Percentiles rank a stretch among this genome's conserved stretches.
Evolutionary conservation across 2,113 vertebrate species (phyloP).

Genomic region (Nannobrachium achirus): DNA sequence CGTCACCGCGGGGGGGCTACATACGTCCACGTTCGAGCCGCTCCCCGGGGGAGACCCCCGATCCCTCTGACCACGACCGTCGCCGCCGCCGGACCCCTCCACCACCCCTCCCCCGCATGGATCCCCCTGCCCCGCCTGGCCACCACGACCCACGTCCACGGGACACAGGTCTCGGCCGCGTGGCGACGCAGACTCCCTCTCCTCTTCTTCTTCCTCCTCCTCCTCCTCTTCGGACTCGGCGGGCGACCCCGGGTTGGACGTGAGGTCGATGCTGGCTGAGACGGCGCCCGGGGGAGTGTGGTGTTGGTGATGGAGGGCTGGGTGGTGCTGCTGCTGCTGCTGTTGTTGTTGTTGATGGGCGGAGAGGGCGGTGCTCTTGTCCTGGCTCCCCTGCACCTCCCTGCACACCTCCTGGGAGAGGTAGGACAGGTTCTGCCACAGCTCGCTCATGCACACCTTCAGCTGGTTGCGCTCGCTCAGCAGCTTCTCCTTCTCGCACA

Average conservation of each 20-base stretch:
- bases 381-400: slow-evolving; percentile 86
- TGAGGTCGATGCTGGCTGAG: slow-evolving; percentile 83
- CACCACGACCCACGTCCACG: slow-evolving; percentile 50
- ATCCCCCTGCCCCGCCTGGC: not conserved
- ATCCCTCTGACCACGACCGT: slow-evolving; percentile 65
- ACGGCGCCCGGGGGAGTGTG: slow-evolving; percentile 31
- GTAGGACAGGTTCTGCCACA: slow-evolving; percentile 94
- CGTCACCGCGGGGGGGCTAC: slow-evolving; percentile 89
- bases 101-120: slow-evolving; percentile 42
- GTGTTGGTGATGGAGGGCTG: too few relatives aligned
- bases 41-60: slow-evolving; percentile 75
- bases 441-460: slow-evolving; percentile 94
- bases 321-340: too few relatives aligned
- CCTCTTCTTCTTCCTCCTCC: too few relatives aligned
- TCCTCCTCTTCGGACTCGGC: slow-evolving; percentile 63
- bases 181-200: slow-evolving; percentile 69
- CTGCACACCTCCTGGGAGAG: slow-evolving; percentile 94
- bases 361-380: slow-evolving; percentile 70
- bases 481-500: slow-evolving; percentile 93
- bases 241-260: slow-evolving; percentile 60
- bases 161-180: slow-evolving; percentile 65
- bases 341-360: not conserved
- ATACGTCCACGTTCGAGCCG: slow-evolving; percentile 83
- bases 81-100: slow-evolving; percentile 61
- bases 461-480: slow-evolving; percentile 93